Percentiles rank a stretch among this genome's conserved stretches.
Evolutionary conservation across 2,113 vertebrate genomes (phyloP).

Genomic region (Dipodomys ordii): DNA sequence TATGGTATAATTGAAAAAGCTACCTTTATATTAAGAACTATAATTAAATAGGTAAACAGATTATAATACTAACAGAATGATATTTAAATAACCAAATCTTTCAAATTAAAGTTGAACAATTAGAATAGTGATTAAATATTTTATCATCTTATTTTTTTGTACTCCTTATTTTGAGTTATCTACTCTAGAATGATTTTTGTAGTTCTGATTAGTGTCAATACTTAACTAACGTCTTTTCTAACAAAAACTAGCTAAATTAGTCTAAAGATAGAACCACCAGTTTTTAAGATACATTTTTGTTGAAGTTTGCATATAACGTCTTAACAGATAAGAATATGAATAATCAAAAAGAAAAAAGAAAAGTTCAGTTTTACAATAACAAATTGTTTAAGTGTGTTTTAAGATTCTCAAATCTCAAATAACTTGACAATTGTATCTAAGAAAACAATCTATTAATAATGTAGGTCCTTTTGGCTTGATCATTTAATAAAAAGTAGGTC

Average conservation of each 20-base stretch:
- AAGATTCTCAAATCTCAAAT: constrained; percentile 43
- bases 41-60: constrained; percentile 24
- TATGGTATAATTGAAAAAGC: neutral
- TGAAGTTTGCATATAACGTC: constrained; percentile 8
- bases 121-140: constrained; percentile 46
- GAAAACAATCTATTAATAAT: neutral
- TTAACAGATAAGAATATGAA: constrained; percentile 19
- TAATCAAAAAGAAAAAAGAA: neutral
- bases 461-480: too few relatives aligned
- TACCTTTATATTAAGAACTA: constrained; percentile 17
- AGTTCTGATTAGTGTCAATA: constrained; percentile 16
- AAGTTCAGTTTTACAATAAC: neutral
- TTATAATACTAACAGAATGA: constrained; percentile 15
- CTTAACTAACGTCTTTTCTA: constrained; percentile 48
- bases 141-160: constrained; percentile 41
- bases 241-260: constrained; percentile 50
- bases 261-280: constrained; percentile 18
- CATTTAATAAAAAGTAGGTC: neutral
- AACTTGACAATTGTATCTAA: neutral
- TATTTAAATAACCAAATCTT: constrained; percentile 48
- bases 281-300: constrained; percentile 41
- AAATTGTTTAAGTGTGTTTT: neutral
- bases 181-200: neutral
- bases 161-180: constrained; percentile 14
- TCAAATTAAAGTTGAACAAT: constrained; percentile 2